A percentile compares a stretch with the other conserved stretches of the same genome.
Evolutionary conservation across 2,797 vertebrate species (phyloP).

Genomic region (Tadarida brasiliensis): DNA sequence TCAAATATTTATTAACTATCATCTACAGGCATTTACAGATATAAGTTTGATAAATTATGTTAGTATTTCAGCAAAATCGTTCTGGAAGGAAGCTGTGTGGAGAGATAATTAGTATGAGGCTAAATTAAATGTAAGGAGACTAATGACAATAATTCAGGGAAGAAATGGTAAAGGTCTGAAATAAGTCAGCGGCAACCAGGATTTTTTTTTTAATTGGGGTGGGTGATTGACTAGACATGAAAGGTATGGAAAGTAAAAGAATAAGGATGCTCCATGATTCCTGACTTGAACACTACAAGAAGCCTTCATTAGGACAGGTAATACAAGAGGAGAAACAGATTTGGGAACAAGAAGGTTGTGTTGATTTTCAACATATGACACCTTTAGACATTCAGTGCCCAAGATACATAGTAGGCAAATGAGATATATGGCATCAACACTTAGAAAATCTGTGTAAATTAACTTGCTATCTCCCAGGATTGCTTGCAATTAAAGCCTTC

Average conservation of each 20-base stretch:
- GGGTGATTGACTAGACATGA: not conserved
- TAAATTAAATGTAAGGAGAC: constrained; percentile 42
- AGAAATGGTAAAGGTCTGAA: not conserved
- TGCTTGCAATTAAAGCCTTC: constrained; percentile 36
- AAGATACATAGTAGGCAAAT: constrained; percentile 5
- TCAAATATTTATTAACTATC: constrained; percentile 6
- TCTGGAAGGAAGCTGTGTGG: constrained; percentile 16
- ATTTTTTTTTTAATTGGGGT: not conserved
- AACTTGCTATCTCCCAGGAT: not conserved
- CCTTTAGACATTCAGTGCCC: not conserved
- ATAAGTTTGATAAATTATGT: constrained; percentile 19
- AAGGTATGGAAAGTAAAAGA: not conserved
- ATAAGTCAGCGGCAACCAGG: not conserved
- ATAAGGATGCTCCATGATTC: not conserved
- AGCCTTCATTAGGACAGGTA: not conserved
- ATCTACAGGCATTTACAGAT: not conserved
- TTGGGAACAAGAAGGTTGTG: not conserved
- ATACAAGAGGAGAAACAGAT: not conserved
- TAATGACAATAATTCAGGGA: not conserved
- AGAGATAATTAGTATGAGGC: not conserved
- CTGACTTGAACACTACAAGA: not conserved
- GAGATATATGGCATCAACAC: not conserved
- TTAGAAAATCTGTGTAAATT: not conserved
- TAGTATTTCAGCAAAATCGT: constrained; percentile 38
- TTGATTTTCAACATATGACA: not conserved